Evolutionary conservation across 2,888 invertebrate species (phyloP), one percentile per base, ranked within the genome.

Genomic region (Drosophila prolongata): DNA sequence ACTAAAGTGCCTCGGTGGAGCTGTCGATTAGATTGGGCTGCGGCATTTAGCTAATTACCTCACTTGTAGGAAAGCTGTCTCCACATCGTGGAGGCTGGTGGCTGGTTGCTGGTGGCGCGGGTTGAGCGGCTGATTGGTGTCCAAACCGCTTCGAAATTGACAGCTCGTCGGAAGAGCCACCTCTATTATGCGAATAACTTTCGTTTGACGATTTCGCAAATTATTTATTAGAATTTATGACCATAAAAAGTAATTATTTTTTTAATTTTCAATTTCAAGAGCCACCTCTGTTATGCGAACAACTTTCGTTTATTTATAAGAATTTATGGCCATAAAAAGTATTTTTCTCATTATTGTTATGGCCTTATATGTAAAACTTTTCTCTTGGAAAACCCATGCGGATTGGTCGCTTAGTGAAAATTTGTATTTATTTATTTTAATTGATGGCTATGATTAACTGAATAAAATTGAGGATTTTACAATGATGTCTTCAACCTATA

Each of bases 21-120:
- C 66, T 53, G 55, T 55, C 46, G 82, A 76, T 83, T 82, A 85
- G 77, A 82, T 83, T 77, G 76, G 72, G 65, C 68, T 65, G 68
- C 75, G 58, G 57, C 46, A 56, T 38, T 69, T 73, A 72, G 78
- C 80, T 83, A 82, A 83, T 83, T 82, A 75, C 52, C 60, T 54
- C 52, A 57, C 67, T 66, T 66, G 80, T 61, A 9, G 47, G 46
- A 42, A 47, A 54, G 62, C 11, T 54, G 52, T 47, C 47, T 5
- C 47, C 30, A 30, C 47, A 10, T 14, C 14, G 30, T 30, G 14
- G 47, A 30, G 9, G 14, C 47, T 10, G 47, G 30, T 3, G 47
- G 6, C 3, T 24, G 19, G 19, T 19, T 2, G 19, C 2, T 19
- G 19, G 19, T 6, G 47, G 6, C 3, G 47, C 47, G 47, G 34